phyloP scores from a whole-genome alignment of 2,797 vertebrate species.

The Sphenodon punctatus region DNA sequence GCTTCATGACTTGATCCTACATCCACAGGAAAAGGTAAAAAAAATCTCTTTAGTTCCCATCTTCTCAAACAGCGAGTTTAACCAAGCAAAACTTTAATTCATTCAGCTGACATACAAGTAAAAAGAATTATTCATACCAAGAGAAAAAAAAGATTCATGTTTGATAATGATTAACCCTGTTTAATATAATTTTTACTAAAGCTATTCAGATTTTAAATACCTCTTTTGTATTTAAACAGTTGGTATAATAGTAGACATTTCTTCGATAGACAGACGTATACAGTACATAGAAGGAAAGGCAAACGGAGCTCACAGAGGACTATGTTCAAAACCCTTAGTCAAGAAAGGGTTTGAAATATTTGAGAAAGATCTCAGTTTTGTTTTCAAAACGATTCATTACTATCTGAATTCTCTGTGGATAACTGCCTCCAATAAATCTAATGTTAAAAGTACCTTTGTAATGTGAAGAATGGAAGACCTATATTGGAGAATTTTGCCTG shows the following conservation, averaged over 20 bases:
- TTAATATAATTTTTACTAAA: constrained; percentile 52
- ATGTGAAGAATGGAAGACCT: background rate
- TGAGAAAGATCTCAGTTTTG: constrained; percentile 19
- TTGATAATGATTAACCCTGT: constrained; percentile 32
- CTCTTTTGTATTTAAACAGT: constrained; percentile 54
- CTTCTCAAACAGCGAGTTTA: background rate
- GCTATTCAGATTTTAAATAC: constrained; percentile 30
- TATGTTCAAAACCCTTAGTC: constrained; percentile 34
- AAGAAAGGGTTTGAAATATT: constrained; percentile 15
- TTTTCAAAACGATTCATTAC: constrained; percentile 47
- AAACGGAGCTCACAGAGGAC: constrained; percentile 13
- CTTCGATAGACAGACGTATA: background rate
- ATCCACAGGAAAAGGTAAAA: background rate
- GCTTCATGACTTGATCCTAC: background rate
- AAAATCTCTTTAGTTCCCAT: background rate
- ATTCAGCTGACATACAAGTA: background rate
- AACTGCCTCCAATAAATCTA: background rate
- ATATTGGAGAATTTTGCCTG: background rate
- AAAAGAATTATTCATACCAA: constrained; percentile 20
- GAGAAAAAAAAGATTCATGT: constrained; percentile 9
- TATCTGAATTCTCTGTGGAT: background rate
- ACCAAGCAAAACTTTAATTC: background rate
- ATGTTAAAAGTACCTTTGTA: constrained; percentile 1
- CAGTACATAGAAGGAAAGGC: constrained; percentile 4
- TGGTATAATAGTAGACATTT: constrained; percentile 40